Percentiles rank a stretch among this genome's conserved stretches.
Conservation (phyloP, 64 coral and sea anemone genomes). For the Anthopleura sola region DNA sequence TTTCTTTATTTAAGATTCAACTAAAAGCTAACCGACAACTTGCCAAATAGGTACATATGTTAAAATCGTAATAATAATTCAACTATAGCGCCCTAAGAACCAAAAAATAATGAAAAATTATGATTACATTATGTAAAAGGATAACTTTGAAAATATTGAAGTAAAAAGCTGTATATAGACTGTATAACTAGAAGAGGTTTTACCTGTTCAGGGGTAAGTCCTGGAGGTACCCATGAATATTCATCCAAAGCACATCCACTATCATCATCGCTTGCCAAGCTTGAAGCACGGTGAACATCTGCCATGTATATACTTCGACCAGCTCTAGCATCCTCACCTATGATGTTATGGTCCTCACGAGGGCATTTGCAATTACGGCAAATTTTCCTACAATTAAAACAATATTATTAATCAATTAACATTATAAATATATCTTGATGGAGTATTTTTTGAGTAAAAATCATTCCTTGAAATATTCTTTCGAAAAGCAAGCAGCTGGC, state of each 20-base stretch:
- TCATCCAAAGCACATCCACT: conserved; percentile 98
- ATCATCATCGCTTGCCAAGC: conserved; percentile 92
- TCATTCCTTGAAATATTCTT: background rate
- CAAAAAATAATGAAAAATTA: too few species aligned
- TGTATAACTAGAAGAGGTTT: background rate
- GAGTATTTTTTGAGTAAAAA: background rate
- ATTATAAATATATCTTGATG: background rate
- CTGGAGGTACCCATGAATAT: conserved; percentile 95
- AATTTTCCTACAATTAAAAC: conserved; percentile 80
- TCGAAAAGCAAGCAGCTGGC: background rate
- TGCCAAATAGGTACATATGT: too few species aligned
- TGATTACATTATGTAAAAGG: too few species aligned
- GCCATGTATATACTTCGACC: conserved; percentile 79
- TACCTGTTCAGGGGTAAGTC: conserved; percentile 90
- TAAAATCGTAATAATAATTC: background rate
- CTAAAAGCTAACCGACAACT: too few species aligned
- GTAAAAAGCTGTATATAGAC: background rate
- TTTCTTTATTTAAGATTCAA: too few species aligned
- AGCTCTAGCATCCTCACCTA: conserved; percentile 71
- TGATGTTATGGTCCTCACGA: conserved; percentile 87
- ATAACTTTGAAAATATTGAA: background rate
- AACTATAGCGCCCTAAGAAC: background rate
- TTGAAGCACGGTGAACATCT: conserved; percentile 77
- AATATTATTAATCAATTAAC: conserved; percentile 11
- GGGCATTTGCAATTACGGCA: conserved; percentile 97